These are phyloP conservation scores for Paguma larvata DNA, from an alignment of 2,797 vertebrate genomes.

Conservation along the genomic window DNA sequence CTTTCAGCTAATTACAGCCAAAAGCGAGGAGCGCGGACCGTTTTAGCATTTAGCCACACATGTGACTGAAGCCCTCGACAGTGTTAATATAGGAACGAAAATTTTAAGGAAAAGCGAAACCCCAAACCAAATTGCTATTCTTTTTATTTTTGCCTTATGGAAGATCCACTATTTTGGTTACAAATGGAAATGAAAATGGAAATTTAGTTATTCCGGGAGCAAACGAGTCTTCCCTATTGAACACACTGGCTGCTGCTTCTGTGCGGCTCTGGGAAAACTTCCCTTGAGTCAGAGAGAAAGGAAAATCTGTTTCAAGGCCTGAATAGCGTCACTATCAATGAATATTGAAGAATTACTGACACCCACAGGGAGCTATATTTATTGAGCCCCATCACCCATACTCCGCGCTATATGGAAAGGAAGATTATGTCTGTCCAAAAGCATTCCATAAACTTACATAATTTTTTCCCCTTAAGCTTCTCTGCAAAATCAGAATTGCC, in stretches of 20 bases:
- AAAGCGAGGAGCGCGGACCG: conserved; percentile 44
- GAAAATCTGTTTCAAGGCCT: conserved; percentile 82
- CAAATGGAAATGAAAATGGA: conserved; percentile 82
- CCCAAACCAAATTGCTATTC: conserved; percentile 63
- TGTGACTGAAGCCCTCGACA: conserved; percentile 35
- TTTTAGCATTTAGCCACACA: conserved; percentile 40
- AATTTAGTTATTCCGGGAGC: conserved; percentile 80
- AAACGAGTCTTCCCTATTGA: conserved; percentile 79
- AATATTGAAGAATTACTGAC: conserved; percentile 83
- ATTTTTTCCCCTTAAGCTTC: conserved; percentile 70
- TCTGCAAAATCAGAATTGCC: conserved; percentile 72
- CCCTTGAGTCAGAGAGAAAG: conserved; percentile 78
- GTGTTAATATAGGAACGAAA: conserved; percentile 64
- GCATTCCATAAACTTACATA: conserved; percentile 79
- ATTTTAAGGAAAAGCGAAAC: conserved; percentile 70
- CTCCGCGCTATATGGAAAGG: conserved; percentile 63
- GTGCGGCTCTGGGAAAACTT: conserved; percentile 79
- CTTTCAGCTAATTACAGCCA: conserved; percentile 62
- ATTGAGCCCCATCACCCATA: conserved; percentile 67
- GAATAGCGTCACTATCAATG: conserved; percentile 82
- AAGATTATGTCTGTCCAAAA: conserved; percentile 71
- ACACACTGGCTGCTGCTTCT: conserved; percentile 85
- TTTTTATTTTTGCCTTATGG: conserved; percentile 74
- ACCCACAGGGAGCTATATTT: conserved; percentile 82
- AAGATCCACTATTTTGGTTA: conserved; percentile 77